phyloP scores from a whole-genome alignment of 2,113 vertebrate genomes.

The Parus major region DNA sequence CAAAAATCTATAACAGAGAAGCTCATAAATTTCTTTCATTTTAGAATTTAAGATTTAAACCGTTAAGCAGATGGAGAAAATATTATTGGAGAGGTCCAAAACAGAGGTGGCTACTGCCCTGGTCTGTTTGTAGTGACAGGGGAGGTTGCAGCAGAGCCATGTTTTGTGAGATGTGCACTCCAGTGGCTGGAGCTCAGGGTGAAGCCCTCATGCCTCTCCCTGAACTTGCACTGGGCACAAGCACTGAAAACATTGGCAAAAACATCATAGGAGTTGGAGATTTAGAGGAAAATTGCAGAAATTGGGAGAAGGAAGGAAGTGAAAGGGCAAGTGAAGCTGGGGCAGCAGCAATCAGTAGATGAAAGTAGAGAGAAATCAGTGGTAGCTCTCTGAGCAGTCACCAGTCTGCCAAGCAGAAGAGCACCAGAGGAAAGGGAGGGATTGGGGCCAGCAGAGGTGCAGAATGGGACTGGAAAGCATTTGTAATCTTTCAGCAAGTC shows the following conservation, averaged over 20 bases:
- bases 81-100: neutral
- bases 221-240: neutral
- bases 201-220: neutral
- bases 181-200: neutral
- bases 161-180: rapidly evolving
- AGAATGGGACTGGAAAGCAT: neutral
- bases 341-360: neutral
- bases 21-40: neutral
- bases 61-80: neutral
- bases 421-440: neutral
- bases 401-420: neutral
- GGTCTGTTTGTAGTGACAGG: neutral
- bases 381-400: neutral
- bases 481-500: neutral
- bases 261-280: neutral
- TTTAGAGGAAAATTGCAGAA: neutral
- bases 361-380: rapidly evolving
- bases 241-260: neutral
- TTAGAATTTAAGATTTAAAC: neutral
- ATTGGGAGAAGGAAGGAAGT: neutral
- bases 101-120: neutral
- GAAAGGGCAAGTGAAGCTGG: neutral
- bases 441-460: neutral
- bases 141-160: neutral
- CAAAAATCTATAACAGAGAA: neutral